A percentile compares a stretch with the other conserved stretches of the same genome.
These are phyloP conservation scores for Oriolus oriolus DNA, from an alignment of 2,113 vertebrate genomes.

Conservation along the genomic window DNA sequence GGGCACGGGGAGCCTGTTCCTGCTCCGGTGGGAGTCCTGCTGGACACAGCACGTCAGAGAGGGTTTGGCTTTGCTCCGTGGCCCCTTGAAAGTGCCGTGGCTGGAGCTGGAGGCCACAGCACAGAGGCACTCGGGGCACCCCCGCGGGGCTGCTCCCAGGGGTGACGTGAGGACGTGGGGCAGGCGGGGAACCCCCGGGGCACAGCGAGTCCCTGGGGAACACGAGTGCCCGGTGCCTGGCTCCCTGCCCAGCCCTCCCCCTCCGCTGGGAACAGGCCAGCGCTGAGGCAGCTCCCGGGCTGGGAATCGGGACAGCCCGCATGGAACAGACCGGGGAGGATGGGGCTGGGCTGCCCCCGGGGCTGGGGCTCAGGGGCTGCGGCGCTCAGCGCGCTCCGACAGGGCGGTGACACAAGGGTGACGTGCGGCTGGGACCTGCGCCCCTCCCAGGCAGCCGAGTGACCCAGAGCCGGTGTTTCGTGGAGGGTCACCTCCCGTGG, in stretches of 20 bases:
- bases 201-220: background rate
- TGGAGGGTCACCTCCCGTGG: rapidly evolving
- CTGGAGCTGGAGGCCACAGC: background rate
- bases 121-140: background rate
- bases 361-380: background rate
- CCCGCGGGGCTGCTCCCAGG: background rate
- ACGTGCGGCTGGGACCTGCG: rapidly evolving
- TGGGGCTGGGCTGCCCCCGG: background rate
- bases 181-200: background rate
- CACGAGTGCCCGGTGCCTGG: background rate
- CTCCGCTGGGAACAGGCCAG: background rate
- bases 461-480: background rate
- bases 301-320: background rate
- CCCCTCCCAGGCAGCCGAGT: background rate
- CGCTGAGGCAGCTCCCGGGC: background rate
- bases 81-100: rapidly evolving
- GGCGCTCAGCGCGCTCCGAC: rapidly evolving
- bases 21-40: background rate
- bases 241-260: background rate
- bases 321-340: background rate
- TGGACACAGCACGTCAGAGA: rapidly evolving
- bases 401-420: background rate
- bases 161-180: rapidly evolving
- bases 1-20: background rate
- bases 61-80: background rate